A percentile compares a stretch with the other conserved stretches of the same genome.
Conservation (phyloP, 2,888 invertebrate species). For the Timandra comae region DNA sequence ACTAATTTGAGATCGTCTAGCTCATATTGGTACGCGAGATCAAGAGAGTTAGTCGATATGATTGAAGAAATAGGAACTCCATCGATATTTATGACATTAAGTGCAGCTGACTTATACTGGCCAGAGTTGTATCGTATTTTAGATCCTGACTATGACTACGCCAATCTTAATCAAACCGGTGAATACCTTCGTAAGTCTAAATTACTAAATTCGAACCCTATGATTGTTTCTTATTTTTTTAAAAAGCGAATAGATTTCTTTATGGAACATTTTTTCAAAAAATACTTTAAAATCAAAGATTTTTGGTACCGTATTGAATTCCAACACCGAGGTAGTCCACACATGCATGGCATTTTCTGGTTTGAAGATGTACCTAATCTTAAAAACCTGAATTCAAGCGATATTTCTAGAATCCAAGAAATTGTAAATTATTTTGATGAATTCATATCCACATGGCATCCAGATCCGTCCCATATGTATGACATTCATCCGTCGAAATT, state of each 20-base stretch:
- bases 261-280: background rate
- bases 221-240: constrained; percentile 1
- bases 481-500: background rate
- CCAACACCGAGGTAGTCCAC: background rate
- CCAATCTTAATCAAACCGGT: background rate
- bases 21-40: constrained; percentile 1
- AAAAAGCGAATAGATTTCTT: background rate
- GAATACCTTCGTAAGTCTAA: background rate
- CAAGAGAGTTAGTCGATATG: constrained; percentile 1
- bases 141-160: background rate
- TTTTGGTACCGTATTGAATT: background rate
- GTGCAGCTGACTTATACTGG: constrained; percentile 1
- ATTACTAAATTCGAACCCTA: background rate
- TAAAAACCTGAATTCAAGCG: background rate
- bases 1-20: background rate
- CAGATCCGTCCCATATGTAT: background rate
- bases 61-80: background rate
- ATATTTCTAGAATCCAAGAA: background rate
- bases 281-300: background rate
- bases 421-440: background rate
- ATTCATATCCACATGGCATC: background rate
- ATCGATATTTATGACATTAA: background rate
- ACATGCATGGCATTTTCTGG: constrained; percentile 1
- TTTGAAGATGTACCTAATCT: background rate
- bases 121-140: background rate